Evolutionary conservation across 1,140 invertebrate species (phyloP).

Genomic region (Solen grandis): DNA sequence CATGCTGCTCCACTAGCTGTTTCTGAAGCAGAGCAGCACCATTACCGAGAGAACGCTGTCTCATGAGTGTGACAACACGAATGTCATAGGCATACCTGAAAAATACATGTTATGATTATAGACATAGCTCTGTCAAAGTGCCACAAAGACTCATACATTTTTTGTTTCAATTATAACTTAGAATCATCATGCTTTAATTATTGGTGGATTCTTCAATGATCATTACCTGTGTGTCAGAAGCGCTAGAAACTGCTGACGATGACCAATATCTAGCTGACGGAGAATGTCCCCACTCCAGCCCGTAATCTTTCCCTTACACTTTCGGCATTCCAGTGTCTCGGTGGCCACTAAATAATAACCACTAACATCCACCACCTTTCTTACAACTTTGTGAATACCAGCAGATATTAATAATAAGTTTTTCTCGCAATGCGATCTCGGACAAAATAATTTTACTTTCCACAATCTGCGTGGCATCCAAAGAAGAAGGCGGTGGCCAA

Average conservation of each 20-base stretch:
- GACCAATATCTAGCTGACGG: constrained; percentile 13
- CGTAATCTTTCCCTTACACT: neutral
- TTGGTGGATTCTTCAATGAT: neutral
- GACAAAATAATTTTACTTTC: neutral
- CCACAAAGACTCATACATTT: neutral
- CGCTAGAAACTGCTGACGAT: neutral
- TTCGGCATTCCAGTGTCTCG: neutral
- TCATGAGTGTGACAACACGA: neutral
- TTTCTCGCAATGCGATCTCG: neutral
- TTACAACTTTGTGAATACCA: neutral
- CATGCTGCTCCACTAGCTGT: constrained; percentile 1
- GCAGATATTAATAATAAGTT: neutral
- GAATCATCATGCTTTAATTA: neutral
- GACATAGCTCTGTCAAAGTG: neutral
- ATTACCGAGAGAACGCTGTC: constrained; percentile 35
- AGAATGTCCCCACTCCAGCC: neutral
- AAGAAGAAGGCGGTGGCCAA: neutral
- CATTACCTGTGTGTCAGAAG: constrained; percentile 15
- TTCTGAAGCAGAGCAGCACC: constrained; percentile 2
- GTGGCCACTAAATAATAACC: neutral
- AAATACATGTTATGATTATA: neutral
- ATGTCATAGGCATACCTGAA: constrained; percentile 32
- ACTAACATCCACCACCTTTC: neutral
- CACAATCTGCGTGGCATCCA: constrained; percentile 4
- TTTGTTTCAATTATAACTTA: neutral